Conservation (phyloP, 2,113 vertebrate species). For the Xyliphius kryptos region DNA sequence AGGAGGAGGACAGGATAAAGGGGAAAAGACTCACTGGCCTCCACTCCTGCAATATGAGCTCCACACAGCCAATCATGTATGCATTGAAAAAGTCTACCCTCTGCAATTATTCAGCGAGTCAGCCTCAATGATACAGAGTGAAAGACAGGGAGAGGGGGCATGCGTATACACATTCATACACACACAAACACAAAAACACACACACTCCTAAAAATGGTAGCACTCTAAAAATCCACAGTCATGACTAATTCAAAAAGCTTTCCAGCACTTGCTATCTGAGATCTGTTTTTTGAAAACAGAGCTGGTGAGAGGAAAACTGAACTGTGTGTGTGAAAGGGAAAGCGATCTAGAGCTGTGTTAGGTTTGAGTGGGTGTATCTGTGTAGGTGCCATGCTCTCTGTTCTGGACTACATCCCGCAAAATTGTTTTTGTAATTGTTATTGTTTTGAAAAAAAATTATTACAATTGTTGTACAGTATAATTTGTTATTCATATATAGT, state of each 20-base stretch:
- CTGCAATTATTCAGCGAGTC: slow-evolving; percentile 67
- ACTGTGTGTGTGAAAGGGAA: slow-evolving; percentile 6
- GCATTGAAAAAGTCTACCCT: slow-evolving; percentile 69
- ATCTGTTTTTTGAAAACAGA: slow-evolving; percentile 42
- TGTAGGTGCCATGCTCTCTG: slow-evolving; percentile 17
- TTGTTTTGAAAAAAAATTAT: too few species aligned
- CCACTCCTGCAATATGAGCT: slow-evolving; percentile 40
- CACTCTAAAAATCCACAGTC: slow-evolving; percentile 43
- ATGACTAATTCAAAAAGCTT: slow-evolving; percentile 46
- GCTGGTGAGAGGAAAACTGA: slow-evolving; percentile 15
- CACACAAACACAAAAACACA: slow-evolving; percentile 21
- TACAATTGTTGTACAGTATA: too few species aligned
- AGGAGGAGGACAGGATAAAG: not conserved
- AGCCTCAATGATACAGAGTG: slow-evolving; percentile 43
- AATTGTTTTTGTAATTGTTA: too few species aligned
- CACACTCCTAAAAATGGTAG: slow-evolving; percentile 32
- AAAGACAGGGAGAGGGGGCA: slow-evolving; percentile 37
- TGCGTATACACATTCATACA: slow-evolving; percentile 15
- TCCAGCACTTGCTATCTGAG: slow-evolving; percentile 26
- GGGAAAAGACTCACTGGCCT: slow-evolving; percentile 51
- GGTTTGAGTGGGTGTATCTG: slow-evolving; percentile 26
- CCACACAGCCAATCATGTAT: slow-evolving; percentile 63
- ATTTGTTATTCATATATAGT: too few species aligned
- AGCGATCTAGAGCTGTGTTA: not conserved
- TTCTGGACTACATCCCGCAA: not conserved